Conservation (phyloP, 2,888 invertebrate genomes). For the Apamea sordens region DNA sequence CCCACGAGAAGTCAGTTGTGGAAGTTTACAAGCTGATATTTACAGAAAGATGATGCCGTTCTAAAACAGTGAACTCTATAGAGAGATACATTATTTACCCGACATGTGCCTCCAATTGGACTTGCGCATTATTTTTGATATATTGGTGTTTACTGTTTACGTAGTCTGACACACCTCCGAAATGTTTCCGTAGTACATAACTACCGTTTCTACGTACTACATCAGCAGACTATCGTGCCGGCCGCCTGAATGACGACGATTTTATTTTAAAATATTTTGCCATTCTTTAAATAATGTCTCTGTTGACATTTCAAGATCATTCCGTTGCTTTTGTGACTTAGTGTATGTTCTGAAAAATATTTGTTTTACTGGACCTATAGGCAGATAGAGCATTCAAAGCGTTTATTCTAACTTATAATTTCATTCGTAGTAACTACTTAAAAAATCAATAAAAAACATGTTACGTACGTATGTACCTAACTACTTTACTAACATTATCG, state of each 20-base stretch:
- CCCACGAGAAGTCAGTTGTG: background rate
- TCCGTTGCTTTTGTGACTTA: slow-evolving; percentile 23
- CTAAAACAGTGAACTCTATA: slow-evolving; percentile 18
- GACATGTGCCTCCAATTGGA: slow-evolving; percentile 40
- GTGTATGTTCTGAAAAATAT: slow-evolving; percentile 28
- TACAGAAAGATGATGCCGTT: slow-evolving; percentile 24
- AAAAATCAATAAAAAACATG: slow-evolving; percentile 26
- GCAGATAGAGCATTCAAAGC: slow-evolving; percentile 1
- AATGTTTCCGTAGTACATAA: slow-evolving; percentile 40
- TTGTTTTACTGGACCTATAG: slow-evolving; percentile 4
- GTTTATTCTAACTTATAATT: slow-evolving; percentile 11
- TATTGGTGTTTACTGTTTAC: slow-evolving; percentile 63
- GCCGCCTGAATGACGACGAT: slow-evolving; percentile 34
- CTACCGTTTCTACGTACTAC: slow-evolving; percentile 33
- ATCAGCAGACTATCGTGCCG: slow-evolving; percentile 50
- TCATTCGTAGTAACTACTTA: background rate
- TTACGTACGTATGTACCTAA: slow-evolving; percentile 1
- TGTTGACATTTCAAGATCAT: slow-evolving; percentile 66
- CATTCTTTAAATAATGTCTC: slow-evolving; percentile 58
- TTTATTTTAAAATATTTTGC: slow-evolving; percentile 62
- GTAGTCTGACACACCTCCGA: slow-evolving; percentile 74
- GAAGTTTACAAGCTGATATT: slow-evolving; percentile 25
- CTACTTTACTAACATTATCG: slow-evolving; percentile 8
- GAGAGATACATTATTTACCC: slow-evolving; percentile 12
- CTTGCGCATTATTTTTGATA: slow-evolving; percentile 50